Base-by-base conservation (phyloP, 2,888 invertebrate genomes). In the Oscheius onirici region DNA sequence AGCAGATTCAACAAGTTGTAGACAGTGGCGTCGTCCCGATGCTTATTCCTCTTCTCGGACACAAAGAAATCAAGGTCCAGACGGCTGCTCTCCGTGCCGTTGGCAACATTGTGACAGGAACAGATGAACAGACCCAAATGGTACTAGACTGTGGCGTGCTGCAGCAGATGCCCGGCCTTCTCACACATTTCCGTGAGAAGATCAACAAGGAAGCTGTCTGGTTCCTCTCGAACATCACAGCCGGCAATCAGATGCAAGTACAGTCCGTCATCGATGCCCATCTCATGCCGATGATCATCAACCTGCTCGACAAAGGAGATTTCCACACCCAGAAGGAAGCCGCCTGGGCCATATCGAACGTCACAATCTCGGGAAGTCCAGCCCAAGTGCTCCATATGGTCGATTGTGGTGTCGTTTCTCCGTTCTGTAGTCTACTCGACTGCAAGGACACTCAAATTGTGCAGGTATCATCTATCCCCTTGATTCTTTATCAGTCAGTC, bases 291-390 rank as follows among this genome's bases (percentile, higher is more conserved):
- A 92, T 94, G 89, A 94, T 99, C 74, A 95, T 99, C 84, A 92
- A 93, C 85, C 95, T 97, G 90, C 91, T 99, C 79, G 92, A 92
- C 83, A 91, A 91, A 88, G 91, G 92, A 72, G 97, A 97, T 90
- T 97, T 97, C 91, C 95, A 96, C 90, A 97, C 97, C n/a, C 96
- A 97, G 90, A 97, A 97, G 78, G 99, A 99, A 90, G 99, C 99
- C 0, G 97, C 97, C 0, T 99, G 99, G 99, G 97, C 97, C 10
- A 95, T 99, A 74, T 95, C 95, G 88, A 99, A 99, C 91, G 91
- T 99, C 83, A 97, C 97, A 84, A 96, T 99, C 88, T 95, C 95
- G 84, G 99, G 99, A 44, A 93, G 93, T 84, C 92, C 93, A 88
- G 94, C 95, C 74, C 99, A 99, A 89, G 89, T 97, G 86, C 95